Percentiles rank a stretch among this genome's conserved stretches.
Evolutionary conservation across 2,888 invertebrate species (phyloP).

Genomic region (Crioceris asparagi): DNA sequence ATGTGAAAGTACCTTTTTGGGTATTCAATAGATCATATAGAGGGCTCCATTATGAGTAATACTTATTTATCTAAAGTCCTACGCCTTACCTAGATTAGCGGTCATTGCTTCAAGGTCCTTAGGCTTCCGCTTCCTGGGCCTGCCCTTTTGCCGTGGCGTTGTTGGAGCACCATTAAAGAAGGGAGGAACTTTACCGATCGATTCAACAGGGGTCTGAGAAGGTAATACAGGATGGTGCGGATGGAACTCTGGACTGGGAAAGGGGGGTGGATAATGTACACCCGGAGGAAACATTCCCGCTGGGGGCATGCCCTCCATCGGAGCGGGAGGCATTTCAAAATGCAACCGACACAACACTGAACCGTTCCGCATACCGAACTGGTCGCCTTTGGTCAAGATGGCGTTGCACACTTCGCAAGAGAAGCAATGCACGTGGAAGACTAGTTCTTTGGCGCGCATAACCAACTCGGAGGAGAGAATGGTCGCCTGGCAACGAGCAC

Average conservation of each 20-base stretch:
- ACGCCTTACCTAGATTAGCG: constrained; percentile 19
- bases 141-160: constrained; percentile 77
- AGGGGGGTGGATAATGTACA: constrained; percentile 40
- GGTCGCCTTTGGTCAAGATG: constrained; percentile 84
- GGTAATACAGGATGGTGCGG: constrained; percentile 41
- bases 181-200: constrained; percentile 40
- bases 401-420: constrained; percentile 82
- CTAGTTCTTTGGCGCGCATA: constrained; percentile 85
- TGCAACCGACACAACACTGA: constrained; percentile 77
- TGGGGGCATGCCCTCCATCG: constrained; percentile 42
- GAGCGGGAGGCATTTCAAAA: constrained; percentile 45
- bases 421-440: constrained; percentile 93
- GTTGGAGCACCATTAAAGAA: constrained; percentile 53
- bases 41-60: too few species aligned
- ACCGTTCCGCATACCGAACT: constrained; percentile 84
- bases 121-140: constrained; percentile 68
- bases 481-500: constrained; percentile 80
- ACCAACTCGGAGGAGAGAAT: constrained; percentile 87
- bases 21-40: too few species aligned
- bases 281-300: constrained; percentile 47
- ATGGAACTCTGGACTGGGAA: constrained; percentile 33
- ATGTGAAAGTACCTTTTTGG: too few species aligned
- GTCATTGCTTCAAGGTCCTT: constrained; percentile 66
- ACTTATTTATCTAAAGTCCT: too few species aligned
- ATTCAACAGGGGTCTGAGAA: constrained; percentile 38